Evolutionary conservation across 2,888 invertebrate species (phyloP).

Genomic region (Thelaira solivaga): DNA sequence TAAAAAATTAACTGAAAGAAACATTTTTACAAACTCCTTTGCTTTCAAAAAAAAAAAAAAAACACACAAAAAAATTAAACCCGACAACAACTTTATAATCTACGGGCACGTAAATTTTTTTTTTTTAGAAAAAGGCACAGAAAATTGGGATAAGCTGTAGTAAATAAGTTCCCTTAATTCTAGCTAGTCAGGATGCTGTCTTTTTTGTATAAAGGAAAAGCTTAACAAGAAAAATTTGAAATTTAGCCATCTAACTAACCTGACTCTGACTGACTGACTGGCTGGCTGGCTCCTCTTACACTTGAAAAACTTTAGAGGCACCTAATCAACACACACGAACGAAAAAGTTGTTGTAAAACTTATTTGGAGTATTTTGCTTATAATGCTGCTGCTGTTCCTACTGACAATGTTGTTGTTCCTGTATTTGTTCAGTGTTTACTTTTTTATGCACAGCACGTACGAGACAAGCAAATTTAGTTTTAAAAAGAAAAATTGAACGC

Average conservation of each 20-base stretch:
- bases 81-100: conserved; percentile 50
- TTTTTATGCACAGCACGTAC: conserved; percentile 73
- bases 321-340: conserved; percentile 63
- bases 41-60: conserved; percentile 17
- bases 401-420: conserved; percentile 4
- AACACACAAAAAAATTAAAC: conserved; percentile 1
- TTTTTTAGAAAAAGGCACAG: conserved; percentile 1
- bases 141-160: conserved; percentile 39
- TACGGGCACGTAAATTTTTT: conserved; percentile 42
- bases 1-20: conserved; percentile 9
- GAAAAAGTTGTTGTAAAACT: conserved; percentile 51
- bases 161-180: conserved; percentile 9
- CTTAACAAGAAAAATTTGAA: background rate
- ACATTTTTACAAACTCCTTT: conserved; percentile 34
- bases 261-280: conserved; percentile 1
- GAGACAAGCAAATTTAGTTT: conserved; percentile 75
- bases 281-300: conserved; percentile 16
- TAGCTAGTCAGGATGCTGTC: conserved; percentile 23
- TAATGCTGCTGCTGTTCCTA: background rate
- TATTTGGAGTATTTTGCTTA: conserved; percentile 16
- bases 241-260: conserved; percentile 26
- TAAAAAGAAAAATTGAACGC: conserved; percentile 64
- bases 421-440: conserved; percentile 40
- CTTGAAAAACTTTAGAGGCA: conserved; percentile 37
- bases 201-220: background rate